Base-by-base conservation (phyloP, 2,888 invertebrate species). In the Trisateles emortualis region DNA sequence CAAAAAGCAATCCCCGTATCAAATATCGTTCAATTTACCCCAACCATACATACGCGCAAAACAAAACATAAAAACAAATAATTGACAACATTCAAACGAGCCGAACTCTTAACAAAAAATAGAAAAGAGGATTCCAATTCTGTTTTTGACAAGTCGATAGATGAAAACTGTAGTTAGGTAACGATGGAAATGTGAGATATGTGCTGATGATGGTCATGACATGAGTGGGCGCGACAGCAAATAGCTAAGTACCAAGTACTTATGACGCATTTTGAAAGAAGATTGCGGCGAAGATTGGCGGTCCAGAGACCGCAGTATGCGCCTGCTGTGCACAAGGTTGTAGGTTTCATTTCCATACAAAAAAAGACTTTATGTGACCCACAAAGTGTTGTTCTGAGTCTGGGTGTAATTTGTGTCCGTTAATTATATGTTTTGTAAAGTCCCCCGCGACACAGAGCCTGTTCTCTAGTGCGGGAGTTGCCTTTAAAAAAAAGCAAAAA, bases 61-160 rank as follows among this genome's bases (percentile, higher is more conserved):
- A 0, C 3, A 35, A 46, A 49, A 26, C 24, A 14, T 14, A 52
- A 14, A 8, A 14, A 13, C 4, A 29, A 49, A 49, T 14, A 44
- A 24, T 9, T 16, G 26, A 16, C 40, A n/a, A 40, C 35, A 55
- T 53, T 40, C 59, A 59, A 59, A 69, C 62, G 54, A 62, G 58
- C 36, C 41, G 22, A 19, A 26, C 41, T 43, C 35, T 41, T 44
- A 30, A 33, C 39, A 48, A 53, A 68, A 68, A 63, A 55, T 33
- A 57, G 19, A 32, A 41, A 13, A 19, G 39, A 30, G 17, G 35
- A 44, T 54, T 45, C 33, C n/a, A 29, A 38, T 55, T 63, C 57
- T 76, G 77, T 66, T 64, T 68, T 66, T 73, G 76, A 76, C 77
- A 70, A 66, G 60, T 66, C 61, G 53, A 59, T 62, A 68, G 77